Evolutionary conservation across 1,140 invertebrate genomes (phyloP).

Genomic region (Schmidtea mediterranea): DNA sequence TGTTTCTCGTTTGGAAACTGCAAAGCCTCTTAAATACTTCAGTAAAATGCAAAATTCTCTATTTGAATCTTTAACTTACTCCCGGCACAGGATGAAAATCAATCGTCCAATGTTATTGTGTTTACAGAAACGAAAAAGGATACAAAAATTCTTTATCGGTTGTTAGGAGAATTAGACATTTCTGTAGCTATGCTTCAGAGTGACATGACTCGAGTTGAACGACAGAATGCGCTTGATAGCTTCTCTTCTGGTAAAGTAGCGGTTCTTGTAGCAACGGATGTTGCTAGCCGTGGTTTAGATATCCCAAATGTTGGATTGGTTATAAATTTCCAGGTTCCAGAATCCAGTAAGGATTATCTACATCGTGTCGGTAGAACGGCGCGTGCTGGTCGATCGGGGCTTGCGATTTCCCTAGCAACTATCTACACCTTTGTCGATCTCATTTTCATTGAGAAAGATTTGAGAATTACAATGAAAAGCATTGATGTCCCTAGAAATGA

Average conservation of each 20-base stretch:
- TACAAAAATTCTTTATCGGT: too few species aligned
- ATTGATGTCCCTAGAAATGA: too few species aligned
- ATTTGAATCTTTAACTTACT: too few species aligned
- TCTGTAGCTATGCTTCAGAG: background rate
- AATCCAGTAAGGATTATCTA: constrained; percentile 78
- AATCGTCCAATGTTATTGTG: too few species aligned
- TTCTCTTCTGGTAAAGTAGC: background rate
- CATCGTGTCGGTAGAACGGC: constrained; percentile 84
- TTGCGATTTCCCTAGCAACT: constrained; percentile 13
- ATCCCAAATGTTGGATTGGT: constrained; percentile 93
- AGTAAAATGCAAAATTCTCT: too few species aligned
- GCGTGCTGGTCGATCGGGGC: constrained; percentile 55
- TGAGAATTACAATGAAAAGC: too few species aligned
- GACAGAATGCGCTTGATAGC: constrained; percentile 15
- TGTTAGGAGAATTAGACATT: background rate
- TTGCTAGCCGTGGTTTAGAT: constrained; percentile 43
- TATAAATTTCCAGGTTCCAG: constrained; percentile 85
- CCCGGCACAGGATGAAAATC: too few species aligned
- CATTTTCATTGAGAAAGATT: too few species aligned
- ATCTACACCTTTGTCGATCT: too few species aligned
- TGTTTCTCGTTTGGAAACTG: too few species aligned
- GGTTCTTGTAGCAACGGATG: background rate
- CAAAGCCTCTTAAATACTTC: too few species aligned
- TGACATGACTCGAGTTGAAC: constrained; percentile 30
- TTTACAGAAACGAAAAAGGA: too few species aligned